A percentile compares a stretch with the other conserved stretches of the same genome.
Conservation (phyloP, 1,140 invertebrate species). For the Scaptomyza graminum region DNA sequence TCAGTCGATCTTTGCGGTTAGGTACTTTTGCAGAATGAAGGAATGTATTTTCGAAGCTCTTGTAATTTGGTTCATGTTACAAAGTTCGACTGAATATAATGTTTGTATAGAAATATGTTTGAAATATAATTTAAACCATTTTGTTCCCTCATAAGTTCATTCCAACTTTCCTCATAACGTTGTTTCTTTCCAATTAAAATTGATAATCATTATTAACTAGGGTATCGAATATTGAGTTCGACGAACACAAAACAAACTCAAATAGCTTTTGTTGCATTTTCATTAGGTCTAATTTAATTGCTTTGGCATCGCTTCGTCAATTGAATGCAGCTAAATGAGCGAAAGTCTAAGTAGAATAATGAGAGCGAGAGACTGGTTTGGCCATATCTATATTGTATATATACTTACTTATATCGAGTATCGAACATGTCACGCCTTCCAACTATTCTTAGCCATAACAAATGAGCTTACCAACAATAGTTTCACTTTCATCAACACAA, state of each 20-base stretch:
- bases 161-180: too few species aligned
- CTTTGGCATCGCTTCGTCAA: constrained; percentile 28
- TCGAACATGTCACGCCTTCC: constrained; percentile 26
- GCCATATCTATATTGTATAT: neutral
- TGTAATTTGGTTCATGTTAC: too few species aligned
- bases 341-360: constrained; percentile 50
- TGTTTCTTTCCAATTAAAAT: neutral
- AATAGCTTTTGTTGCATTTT: constrained; percentile 26
- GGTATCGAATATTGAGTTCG: constrained; percentile 7
- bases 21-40: too few species aligned
- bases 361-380: constrained; percentile 9
- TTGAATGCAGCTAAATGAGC: constrained; percentile 41
- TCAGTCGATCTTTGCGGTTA: too few species aligned
- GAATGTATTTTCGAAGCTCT: too few species aligned
- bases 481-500: constrained; percentile 70
- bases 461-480: constrained; percentile 47
- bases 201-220: neutral
- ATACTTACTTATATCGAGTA: neutral
- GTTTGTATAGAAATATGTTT: too few species aligned
- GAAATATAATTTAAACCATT: too few species aligned
- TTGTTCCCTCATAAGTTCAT: too few species aligned
- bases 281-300: constrained; percentile 35
- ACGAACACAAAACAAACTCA: neutral
- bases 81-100: too few species aligned
- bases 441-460: constrained; percentile 54